phyloP scores from a whole-genome alignment of 2,888 invertebrate species.

The Ophioninae sp. region DNA sequence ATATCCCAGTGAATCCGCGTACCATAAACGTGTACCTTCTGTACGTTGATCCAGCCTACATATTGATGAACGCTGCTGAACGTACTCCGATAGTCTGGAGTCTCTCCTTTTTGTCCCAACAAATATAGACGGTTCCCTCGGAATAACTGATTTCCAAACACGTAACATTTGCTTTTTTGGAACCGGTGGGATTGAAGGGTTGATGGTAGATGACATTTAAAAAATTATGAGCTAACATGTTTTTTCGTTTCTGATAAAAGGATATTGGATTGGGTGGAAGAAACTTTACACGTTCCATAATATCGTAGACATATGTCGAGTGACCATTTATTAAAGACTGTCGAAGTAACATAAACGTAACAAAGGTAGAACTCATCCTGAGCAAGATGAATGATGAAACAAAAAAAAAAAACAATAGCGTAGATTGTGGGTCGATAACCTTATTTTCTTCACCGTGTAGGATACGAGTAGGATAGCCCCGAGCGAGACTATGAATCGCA shows the following conservation, averaged over 20 bases:
- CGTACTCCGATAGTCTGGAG: constrained; percentile 17
- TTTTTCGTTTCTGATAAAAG: no score
- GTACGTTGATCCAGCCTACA: background rate
- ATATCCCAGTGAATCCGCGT: constrained; percentile 30
- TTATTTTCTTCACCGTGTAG: background rate
- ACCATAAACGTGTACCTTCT: constrained; percentile 1
- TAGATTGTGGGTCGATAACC: background rate
- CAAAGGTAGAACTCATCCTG: background rate
- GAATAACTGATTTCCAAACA: constrained; percentile 47
- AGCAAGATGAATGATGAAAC: constrained; percentile 7
- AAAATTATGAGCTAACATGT: no score
- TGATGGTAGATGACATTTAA: no score
- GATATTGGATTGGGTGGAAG: background rate
- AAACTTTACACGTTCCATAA: background rate
- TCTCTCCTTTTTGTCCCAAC: constrained; percentile 45
- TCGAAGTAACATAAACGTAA: constrained; percentile 1
- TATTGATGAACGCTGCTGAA: constrained; percentile 15
- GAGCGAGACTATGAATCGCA: background rate
- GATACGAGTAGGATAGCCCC: background rate
- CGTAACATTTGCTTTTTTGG: background rate
- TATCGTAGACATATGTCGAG: background rate
- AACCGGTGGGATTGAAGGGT: no score
- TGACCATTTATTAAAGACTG: constrained; percentile 21
- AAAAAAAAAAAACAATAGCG: constrained; percentile 3
- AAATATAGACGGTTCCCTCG: constrained; percentile 21